Conservation (phyloP, 2,888 invertebrate genomes). For the Atrina japonica region DNA sequence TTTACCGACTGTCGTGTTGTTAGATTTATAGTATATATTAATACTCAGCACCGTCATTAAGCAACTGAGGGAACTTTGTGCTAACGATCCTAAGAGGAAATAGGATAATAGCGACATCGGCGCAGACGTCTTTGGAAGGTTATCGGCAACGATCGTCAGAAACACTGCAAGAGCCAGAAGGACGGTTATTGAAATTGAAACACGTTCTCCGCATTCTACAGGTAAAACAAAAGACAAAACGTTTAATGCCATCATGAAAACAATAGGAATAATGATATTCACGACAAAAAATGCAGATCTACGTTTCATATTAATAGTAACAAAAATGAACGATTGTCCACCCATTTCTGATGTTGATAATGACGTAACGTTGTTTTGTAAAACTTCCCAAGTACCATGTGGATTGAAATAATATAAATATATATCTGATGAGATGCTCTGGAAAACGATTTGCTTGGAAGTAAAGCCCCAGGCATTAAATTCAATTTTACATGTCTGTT, state of each 20-base stretch:
- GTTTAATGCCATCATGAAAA: constrained; percentile 43
- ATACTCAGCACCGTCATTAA: not conserved
- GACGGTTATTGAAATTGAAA: constrained; percentile 46
- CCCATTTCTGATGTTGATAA: not conserved
- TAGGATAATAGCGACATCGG: constrained; percentile 43
- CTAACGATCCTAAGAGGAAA: constrained; percentile 35
- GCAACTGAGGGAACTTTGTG: constrained; percentile 38
- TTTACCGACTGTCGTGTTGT: too few species aligned
- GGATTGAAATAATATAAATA: constrained; percentile 15
- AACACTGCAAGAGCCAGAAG: constrained; percentile 48
- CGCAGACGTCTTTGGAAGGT: constrained; percentile 48
- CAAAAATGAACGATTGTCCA: constrained; percentile 1
- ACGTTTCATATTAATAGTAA: constrained; percentile 39
- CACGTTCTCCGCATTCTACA: constrained; percentile 44
- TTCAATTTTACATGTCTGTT: constrained; percentile 28
- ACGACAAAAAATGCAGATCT: constrained; percentile 40
- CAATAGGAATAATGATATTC: constrained; percentile 44
- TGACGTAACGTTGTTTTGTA: not conserved
- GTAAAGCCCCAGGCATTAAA: constrained; percentile 40
- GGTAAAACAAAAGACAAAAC: constrained; percentile 45
- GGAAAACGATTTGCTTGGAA: constrained; percentile 21
- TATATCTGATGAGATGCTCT: not conserved
- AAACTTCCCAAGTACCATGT: constrained; percentile 46
- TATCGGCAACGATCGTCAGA: constrained; percentile 47
- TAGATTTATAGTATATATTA: too few species aligned